Percentiles rank a stretch among this genome's conserved stretches.
These are phyloP conservation scores for Napeogenes inachia DNA, from an alignment of 2,888 invertebrate species.

Conservation along the genomic window DNA sequence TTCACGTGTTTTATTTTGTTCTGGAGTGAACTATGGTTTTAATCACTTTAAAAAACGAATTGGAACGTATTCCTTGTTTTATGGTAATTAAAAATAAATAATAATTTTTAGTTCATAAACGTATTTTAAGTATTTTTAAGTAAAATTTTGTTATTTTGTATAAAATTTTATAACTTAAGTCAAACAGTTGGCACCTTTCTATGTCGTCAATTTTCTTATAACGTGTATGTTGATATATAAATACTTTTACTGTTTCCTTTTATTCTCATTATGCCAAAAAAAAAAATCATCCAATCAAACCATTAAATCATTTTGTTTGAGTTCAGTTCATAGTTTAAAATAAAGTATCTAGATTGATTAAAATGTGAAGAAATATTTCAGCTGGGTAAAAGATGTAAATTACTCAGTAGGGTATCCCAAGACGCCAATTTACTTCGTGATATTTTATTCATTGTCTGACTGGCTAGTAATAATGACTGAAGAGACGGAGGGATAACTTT, in stretches of 20 bases:
- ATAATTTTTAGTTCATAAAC: background rate
- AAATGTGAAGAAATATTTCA: constrained; percentile 17
- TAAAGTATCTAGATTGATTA: background rate
- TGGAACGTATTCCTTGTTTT: constrained; percentile 1
- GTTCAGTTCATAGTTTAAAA: background rate
- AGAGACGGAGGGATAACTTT: constrained; percentile 31
- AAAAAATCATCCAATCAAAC: too few species aligned
- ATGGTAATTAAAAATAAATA: too few species aligned
- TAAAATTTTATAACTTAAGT: too few species aligned
- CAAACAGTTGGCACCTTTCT: too few species aligned
- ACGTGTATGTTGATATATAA: background rate
- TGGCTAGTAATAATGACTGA: constrained; percentile 35
- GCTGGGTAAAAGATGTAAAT: constrained; percentile 33
- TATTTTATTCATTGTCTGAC: constrained; percentile 38
- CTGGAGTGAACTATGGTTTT: constrained; percentile 12
- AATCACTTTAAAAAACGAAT: constrained; percentile 17
- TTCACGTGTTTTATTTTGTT: constrained; percentile 9
- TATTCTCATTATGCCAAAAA: background rate
- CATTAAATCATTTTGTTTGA: too few species aligned
- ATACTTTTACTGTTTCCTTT: background rate
- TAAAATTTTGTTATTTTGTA: too few species aligned
- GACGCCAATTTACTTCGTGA: constrained; percentile 35
- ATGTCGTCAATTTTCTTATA: too few species aligned
- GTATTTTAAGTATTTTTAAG: background rate
- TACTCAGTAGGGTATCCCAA: constrained; percentile 31